A percentile compares a stretch with the other conserved stretches of the same genome.
Conservation (phyloP, 2,888 invertebrate genomes). For the Lasioglossum villosulum region DNA sequence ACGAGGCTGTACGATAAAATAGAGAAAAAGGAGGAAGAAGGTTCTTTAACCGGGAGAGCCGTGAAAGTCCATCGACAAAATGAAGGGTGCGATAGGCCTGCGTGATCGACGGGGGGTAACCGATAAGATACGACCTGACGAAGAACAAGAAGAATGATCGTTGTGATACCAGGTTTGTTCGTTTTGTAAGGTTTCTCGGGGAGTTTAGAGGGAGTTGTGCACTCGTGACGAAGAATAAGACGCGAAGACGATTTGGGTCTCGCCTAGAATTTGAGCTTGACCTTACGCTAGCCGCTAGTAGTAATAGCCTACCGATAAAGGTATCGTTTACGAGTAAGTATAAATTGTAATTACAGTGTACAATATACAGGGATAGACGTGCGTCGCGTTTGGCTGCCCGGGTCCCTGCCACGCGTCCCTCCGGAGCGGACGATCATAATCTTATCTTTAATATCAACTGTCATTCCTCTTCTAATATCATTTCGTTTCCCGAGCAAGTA, state of each 20-base stretch:
- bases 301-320: constrained; percentile 80
- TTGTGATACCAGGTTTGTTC: not conserved
- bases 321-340: constrained; percentile 81
- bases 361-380: constrained; percentile 79
- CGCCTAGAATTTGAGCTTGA: constrained; percentile 81
- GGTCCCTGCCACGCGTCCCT: not conserved
- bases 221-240: constrained; percentile 70
- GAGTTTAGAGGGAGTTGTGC: constrained; percentile 67
- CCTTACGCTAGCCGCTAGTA: constrained; percentile 80
- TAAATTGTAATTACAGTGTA: constrained; percentile 83
- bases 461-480: not conserved
- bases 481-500: constrained; percentile 11
- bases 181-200: not conserved
- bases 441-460: constrained; percentile 32
- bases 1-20: not conserved
- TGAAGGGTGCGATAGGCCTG: constrained; percentile 42
- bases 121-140: constrained; percentile 9
- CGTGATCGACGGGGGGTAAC: constrained; percentile 20
- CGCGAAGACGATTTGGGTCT: constrained; percentile 63
- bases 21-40: not conserved
- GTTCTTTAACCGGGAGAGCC: not conserved
- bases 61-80: constrained; percentile 18
- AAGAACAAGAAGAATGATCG: constrained; percentile 35
- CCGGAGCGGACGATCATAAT: constrained; percentile 2
- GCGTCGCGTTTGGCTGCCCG: not conserved